Evolutionary conservation across 2,113 vertebrate species (phyloP), one percentile per base, ranked within the genome.

Genomic region (Silurus asotus): DNA sequence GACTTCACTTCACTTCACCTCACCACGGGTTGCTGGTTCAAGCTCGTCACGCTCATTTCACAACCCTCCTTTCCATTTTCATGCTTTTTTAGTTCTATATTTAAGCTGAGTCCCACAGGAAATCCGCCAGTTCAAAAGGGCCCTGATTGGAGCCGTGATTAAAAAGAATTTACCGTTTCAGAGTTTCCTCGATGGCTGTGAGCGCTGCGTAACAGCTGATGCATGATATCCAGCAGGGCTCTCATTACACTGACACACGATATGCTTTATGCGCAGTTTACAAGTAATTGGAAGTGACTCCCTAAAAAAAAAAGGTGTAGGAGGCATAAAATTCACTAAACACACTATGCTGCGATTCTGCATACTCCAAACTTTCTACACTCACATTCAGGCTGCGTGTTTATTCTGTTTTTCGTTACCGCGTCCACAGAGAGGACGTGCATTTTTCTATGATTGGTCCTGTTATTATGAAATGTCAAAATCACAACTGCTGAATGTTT

Each of bases 41-140:
- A 93, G 93, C 92, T 91, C 91, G 89, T 82, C 90, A 91, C 91
- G 93, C 93, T 94, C 85, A 92, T 92, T 93, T 93, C 90, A 81
- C 49, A n/a, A 91, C 93, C 92, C 92, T 93, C 93, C 92, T 88
- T 88, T 91, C 89, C 89, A 90, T 91, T 91, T 37, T 92, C 87
- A 56, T 55, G 62, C 83, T 82, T 48, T 65, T 25, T 65, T 17
- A 8, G 17, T 15, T 88, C 75, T 64, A 64, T 67, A 80, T 84
- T 67, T 65, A 83, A 59, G 84, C 15, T n/a, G 69, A n/a, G 69
- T 75, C 62, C 69, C 83, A 62, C 83, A 70, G 82, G 82, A 86
- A 86, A 56, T 84, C 55, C 82, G 25, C 10, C 58, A 20, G 76
- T 84, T 87, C 82, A 84, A 81, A 87, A 84, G 82, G 28, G 83